A percentile compares a stretch with the other conserved stretches of the same genome.
These are phyloP conservation scores for Drosophila nigrodunni DNA, from an alignment of 1,140 invertebrate species.

Conservation along the genomic window DNA sequence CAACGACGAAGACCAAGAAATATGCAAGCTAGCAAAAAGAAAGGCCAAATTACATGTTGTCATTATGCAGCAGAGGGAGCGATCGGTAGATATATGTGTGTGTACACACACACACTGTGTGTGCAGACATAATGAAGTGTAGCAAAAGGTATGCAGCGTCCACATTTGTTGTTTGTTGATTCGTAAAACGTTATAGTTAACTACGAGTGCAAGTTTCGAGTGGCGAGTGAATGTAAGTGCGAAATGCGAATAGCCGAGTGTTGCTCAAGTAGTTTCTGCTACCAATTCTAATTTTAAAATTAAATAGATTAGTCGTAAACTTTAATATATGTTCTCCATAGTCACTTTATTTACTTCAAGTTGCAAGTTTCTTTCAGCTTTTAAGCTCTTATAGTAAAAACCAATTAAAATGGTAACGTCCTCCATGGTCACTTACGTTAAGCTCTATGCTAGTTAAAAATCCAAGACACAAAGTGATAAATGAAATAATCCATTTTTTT, in stretches of 20 bases:
- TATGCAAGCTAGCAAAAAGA: conserved; percentile 59
- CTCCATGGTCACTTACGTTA: no score
- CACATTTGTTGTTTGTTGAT: conserved; percentile 53
- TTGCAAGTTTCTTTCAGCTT: no score
- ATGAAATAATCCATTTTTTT: no score
- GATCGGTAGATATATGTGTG: conserved; percentile 13
- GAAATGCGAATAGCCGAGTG: conserved; percentile 25
- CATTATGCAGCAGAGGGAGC: conserved; percentile 60
- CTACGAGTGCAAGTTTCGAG: conserved; percentile 20
- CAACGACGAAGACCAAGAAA: conserved; percentile 44
- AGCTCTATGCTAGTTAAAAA: no score
- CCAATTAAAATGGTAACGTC: no score
- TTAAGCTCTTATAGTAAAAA: no score
- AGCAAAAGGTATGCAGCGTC: conserved; percentile 51
- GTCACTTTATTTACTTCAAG: no score
- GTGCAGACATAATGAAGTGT: conserved; percentile 66
- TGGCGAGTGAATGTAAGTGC: conserved; percentile 13
- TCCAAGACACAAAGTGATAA: no score
- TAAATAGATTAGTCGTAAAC: no score
- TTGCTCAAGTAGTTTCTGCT: not conserved
- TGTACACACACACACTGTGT: not conserved
- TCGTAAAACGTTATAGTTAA: conserved; percentile 51
- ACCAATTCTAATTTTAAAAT: no score
- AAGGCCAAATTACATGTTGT: conserved; percentile 78
- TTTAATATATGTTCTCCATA: no score